phyloP scores from a whole-genome alignment of 2,113 vertebrate genomes.

The Aramus guarauna region DNA sequence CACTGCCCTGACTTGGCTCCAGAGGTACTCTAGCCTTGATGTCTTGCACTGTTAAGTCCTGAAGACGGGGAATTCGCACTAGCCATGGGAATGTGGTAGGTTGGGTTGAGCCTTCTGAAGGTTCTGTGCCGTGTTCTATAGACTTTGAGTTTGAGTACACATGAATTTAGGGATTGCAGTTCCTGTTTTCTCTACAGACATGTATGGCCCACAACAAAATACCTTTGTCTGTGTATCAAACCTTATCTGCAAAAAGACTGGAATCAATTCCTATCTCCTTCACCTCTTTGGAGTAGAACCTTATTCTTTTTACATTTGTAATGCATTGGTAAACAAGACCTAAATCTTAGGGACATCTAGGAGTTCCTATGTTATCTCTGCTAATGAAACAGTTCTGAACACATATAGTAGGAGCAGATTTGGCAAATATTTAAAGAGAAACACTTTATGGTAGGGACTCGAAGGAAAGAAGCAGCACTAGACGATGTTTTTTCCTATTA shows the following conservation, averaged over 20 bases:
- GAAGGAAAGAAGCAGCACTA: neutral
- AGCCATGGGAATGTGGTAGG: neutral
- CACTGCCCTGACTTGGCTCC: neutral
- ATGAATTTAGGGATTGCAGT: neutral
- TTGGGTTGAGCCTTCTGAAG: neutral
- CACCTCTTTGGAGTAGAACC: neutral
- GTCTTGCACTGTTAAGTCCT: neutral
- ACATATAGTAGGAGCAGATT: rapidly evolving
- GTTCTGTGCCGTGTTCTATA: neutral
- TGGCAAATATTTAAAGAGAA: neutral
- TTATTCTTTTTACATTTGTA: neutral
- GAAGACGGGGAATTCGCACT: neutral
- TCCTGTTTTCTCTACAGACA: neutral
- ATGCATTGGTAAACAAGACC: neutral
- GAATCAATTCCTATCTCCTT: neutral
- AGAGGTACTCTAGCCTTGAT: neutral
- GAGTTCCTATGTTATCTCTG: neutral
- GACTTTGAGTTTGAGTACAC: neutral
- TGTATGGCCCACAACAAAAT: neutral
- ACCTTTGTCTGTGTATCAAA: neutral
- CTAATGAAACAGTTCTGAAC: neutral
- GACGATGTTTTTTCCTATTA: neutral
- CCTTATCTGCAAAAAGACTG: neutral
- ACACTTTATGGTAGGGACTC: neutral
- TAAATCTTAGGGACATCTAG: neutral